Evolutionary conservation across 2,797 vertebrate species (phyloP).

Genomic region (Danio choprae): DNA sequence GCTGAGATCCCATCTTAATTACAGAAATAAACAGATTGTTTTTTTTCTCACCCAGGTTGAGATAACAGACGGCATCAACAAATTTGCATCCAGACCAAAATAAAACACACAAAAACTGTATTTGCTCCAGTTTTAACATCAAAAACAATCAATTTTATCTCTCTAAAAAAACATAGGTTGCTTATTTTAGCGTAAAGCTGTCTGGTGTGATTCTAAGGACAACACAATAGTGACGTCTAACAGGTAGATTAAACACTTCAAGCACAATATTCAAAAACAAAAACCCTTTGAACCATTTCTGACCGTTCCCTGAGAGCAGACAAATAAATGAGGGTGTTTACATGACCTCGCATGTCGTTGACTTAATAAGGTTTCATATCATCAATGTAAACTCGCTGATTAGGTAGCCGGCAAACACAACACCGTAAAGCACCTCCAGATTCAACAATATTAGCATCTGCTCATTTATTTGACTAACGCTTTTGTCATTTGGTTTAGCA

Average conservation of each 20-base stretch:
- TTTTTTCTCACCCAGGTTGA: neutral
- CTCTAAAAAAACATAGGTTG: neutral
- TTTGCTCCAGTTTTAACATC: neutral
- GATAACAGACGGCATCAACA: neutral
- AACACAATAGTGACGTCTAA: neutral
- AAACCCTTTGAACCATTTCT: neutral
- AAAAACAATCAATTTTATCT: neutral
- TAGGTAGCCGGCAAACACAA: neutral
- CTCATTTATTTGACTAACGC: neutral
- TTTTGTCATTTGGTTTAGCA: constrained; percentile 1
- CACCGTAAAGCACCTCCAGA: neutral
- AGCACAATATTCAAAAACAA: neutral
- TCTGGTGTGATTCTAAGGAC: neutral
- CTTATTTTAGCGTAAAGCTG: neutral
- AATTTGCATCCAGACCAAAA: neutral
- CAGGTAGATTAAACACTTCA: neutral
- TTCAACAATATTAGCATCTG: constrained; percentile 1
- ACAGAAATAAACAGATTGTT: neutral
- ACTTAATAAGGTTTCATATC: neutral
- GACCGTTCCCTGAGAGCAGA: neutral
- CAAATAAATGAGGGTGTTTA: constrained; percentile 4
- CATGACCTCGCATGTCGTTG: neutral
- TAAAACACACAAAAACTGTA: neutral
- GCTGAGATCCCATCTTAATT: neutral
- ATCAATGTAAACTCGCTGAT: neutral